Evolutionary conservation across 2,113 vertebrate species (phyloP), one percentile per base, ranked within the genome.

Genomic region (Fregetta grallaria): DNA sequence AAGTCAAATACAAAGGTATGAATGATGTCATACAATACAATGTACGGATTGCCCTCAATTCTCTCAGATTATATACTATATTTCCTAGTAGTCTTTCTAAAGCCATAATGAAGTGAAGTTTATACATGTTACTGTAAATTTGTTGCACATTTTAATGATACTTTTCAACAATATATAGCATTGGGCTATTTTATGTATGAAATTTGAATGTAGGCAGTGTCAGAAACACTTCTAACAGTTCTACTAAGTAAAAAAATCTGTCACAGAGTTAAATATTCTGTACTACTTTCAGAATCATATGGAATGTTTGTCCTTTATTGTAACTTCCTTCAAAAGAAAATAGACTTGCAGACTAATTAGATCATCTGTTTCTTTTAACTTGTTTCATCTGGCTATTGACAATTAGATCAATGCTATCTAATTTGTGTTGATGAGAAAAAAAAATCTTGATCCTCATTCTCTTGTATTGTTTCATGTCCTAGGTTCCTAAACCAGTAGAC

Each of bases 401-500:
- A 45, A 6, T 82, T 52, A 75, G 32, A 68, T 61, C 18, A 30
- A 17, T 58, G 19, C 49, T 62, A 3, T 49, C 18, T 67, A 40
- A n/a, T 74, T 65, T 42, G 32, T 52, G 9, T 12, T 40, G 26
- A 36, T 72, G 13, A 34, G 22, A 10, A 94, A 93, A 94, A 94
- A 94, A 91, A 94, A 84, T 59, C 63, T 86, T 92, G 92, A 93
- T 96, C 76, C 50, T 94, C n/a, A 53, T 96, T 97, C 63, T 96
- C 10, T 94, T 91, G 83, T 90, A 44, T 95, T 53, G 98, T 93
- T 86, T 97, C 30, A 32, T 81, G 32, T 82, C 40, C 53, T 98
- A 99, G 99, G 99, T 99, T 47, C 99, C 99, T 52, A 99, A 99
- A 95, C 99, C 99, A 53, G 98, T 99, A 40, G 99, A 99, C 97